phyloP scores from a whole-genome alignment of 2,797 vertebrate genomes.

The Sebastes glaucus region DNA sequence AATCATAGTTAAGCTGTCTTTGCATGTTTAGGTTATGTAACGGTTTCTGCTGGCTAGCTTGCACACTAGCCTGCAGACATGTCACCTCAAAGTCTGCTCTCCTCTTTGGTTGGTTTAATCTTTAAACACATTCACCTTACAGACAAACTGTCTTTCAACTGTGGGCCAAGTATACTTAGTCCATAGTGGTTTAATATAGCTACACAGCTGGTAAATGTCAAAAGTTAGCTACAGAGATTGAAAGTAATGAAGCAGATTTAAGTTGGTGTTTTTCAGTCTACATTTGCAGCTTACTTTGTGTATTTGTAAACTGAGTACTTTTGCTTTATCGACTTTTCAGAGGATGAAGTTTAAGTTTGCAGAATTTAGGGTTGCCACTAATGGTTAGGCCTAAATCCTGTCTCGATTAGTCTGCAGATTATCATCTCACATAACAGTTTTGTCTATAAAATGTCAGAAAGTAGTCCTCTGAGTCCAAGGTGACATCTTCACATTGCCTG shows the following conservation, averaged over 20 bases:
- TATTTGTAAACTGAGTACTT: not conserved
- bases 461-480: not conserved
- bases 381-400: not conserved
- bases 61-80: not conserved
- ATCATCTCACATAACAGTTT: not conserved
- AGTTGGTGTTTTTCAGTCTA: fast-evolving
- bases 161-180: fast-evolving
- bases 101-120: fast-evolving
- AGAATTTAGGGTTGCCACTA: not conserved
- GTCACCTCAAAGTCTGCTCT: not conserved
- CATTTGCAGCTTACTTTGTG: fast-evolving
- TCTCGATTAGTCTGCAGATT: not conserved
- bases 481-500: not conserved
- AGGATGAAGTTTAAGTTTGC: not conserved
- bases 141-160: too few species aligned
- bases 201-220: not conserved
- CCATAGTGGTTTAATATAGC: not conserved
- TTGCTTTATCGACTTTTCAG: too few species aligned
- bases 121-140: not conserved
- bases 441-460: not conserved
- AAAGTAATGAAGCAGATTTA: not conserved
- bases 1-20: fast-evolving
- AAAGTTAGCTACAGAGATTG: not conserved
- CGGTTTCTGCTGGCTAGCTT: not conserved
- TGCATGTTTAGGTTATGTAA: not conserved